Evolutionary conservation across 2,888 invertebrate genomes (phyloP), one percentile per base, ranked within the genome.

Genomic region (Ormyrus nitidulus): DNA sequence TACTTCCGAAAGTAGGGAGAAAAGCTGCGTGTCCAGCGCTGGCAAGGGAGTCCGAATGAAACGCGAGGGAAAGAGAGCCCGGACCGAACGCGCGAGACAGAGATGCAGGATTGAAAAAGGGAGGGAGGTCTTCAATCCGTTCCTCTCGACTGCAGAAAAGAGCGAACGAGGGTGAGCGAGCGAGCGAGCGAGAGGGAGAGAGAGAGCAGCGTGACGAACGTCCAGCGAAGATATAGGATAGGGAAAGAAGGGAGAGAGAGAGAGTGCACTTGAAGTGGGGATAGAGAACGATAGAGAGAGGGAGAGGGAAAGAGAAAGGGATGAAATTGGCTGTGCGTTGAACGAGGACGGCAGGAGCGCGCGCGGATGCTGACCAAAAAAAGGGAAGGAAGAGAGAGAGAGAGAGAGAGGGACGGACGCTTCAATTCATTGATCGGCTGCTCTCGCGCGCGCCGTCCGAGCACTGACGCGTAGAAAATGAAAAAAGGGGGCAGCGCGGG

Each of bases 371-470:
- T 90, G 90, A 89, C 90, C 89, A 87, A 90, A 90, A 89, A 86
- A 88, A 88, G 87, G 49, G 65, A n/a, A 54, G 51, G 51, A 59
- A 66, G 70, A 48, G 51, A 34, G 74, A 61, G 79, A 74, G 53
- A 62, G 80, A 74, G 71, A 64, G 73, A 81, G 74, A 73, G 79
- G 64, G 70, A 88, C 84, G 88, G 88, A 87, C 88, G 90, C 89
- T 90, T 88, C 89, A 90, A 90, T 90, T 90, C 90, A 90, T 90
- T 90, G 90, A 90, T 90, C 90, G 90, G 86, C 86, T 34, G 34
- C 34, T 34, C 34, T 34, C 86, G 72, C 77, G 69, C 65, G 72
- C 65, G 86, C 87, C 86, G 88, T 89, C 88, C 88, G 87, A 88
- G 87, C 86, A 76, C 71, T 66, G 86, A 89, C 86, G 87, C 83